Conservation (phyloP, 2,113 vertebrate species). For the Camelus bactrianus region DNA sequence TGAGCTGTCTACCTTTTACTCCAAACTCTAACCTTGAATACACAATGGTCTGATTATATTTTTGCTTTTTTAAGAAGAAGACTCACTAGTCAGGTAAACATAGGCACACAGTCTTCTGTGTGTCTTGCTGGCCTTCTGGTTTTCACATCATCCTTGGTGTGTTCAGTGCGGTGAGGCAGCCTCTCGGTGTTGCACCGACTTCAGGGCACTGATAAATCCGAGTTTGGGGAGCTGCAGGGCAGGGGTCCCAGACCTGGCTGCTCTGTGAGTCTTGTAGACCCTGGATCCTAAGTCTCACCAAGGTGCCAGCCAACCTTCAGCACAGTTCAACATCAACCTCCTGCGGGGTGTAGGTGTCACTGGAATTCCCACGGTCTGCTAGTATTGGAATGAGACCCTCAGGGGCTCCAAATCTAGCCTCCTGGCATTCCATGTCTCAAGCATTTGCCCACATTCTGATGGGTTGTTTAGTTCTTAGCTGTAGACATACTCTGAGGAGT, state of each 20-base stretch:
- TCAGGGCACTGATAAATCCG: not conserved
- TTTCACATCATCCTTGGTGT: not conserved
- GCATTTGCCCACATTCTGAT: not conserved
- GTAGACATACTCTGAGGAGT: not conserved
- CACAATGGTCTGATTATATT: not conserved
- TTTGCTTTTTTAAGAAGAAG: not conserved
- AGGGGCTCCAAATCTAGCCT: not conserved
- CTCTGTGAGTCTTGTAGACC: not conserved
- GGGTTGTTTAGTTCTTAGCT: not conserved
- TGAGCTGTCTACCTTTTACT: not conserved
- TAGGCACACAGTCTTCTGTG: not conserved
- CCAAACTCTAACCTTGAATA: not conserved
- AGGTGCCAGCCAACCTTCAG: not conserved
- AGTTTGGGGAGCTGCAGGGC: not conserved
- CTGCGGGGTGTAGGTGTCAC: not conserved
- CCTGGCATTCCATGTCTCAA: not conserved
- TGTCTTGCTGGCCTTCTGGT: not conserved
- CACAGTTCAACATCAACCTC: not conserved
- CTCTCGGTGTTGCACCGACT: not conserved
- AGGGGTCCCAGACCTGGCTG: not conserved
- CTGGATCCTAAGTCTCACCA: not conserved
- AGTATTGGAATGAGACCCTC: not conserved
- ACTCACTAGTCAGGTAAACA: not conserved
- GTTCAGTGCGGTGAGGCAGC: not conserved
- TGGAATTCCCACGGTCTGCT: not conserved